These are phyloP conservation scores for Diabrotica virgifera DNA, from an alignment of 1,140 invertebrate species.

Conservation along the genomic window DNA sequence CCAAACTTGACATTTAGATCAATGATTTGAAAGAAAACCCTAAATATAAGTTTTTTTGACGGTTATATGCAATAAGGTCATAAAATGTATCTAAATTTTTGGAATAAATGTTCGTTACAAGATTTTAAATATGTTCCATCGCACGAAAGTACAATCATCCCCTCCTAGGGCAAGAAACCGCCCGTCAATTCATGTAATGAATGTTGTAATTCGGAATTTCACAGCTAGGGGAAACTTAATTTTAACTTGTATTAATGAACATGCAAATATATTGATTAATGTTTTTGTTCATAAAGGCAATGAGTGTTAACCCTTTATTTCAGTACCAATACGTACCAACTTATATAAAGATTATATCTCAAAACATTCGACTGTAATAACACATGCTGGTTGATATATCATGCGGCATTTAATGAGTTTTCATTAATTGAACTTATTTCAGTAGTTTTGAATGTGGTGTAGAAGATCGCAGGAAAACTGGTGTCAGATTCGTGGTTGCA, in stretches of 20 bases:
- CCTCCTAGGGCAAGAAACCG: too few relatives aligned
- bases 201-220: constrained; percentile 9
- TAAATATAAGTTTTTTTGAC: too few relatives aligned
- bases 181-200: constrained; percentile 10
- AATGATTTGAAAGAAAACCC: too few relatives aligned
- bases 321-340: constrained; percentile 34
- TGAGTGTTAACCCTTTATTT: constrained; percentile 31
- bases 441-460: constrained; percentile 8
- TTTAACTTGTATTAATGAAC: constrained; percentile 28
- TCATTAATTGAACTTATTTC: constrained; percentile 9
- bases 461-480: neutral
- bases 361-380: constrained; percentile 29
- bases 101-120: too few relatives aligned
- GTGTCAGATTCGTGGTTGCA: neutral
- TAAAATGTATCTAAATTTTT: too few relatives aligned
- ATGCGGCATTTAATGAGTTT: constrained; percentile 27
- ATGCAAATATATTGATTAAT: constrained; percentile 36
- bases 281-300: constrained; percentile 27
- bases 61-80: too few relatives aligned
- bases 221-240: constrained; percentile 17
- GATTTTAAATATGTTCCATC: too few relatives aligned
- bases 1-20: too few relatives aligned
- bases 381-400: constrained; percentile 29
- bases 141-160: too few relatives aligned
- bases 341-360: constrained; percentile 33